phyloP scores from a whole-genome alignment of 2,113 vertebrate species.

The Zootoca vivipara region DNA sequence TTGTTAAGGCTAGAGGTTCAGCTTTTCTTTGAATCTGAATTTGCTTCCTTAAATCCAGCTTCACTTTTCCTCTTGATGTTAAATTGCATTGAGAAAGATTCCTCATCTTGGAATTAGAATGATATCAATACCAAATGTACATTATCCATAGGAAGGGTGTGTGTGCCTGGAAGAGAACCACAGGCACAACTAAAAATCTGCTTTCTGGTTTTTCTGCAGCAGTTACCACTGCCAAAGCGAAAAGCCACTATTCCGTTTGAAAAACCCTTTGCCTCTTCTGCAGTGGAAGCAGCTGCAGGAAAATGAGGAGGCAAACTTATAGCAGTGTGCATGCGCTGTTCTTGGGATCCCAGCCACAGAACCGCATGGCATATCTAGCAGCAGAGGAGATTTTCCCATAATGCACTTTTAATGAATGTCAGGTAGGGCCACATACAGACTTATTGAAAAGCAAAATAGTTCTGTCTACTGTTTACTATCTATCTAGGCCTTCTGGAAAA shows the following conservation, averaged over 20 bases:
- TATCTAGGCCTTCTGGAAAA: slow-evolving; percentile 2
- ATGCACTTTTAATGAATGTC: not conserved
- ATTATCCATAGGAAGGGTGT: not conserved
- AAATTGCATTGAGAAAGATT: not conserved
- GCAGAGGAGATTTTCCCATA: not conserved
- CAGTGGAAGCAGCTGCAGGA: not conserved
- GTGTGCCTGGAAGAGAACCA: not conserved
- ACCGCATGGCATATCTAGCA: not conserved
- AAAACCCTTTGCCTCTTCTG: not conserved
- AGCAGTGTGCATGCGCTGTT: not conserved
- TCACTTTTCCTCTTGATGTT: not conserved
- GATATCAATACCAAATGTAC: not conserved
- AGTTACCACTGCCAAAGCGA: not conserved
- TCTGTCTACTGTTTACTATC: not conserved
- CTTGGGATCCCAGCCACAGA: not conserved
- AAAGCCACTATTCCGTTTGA: not conserved
- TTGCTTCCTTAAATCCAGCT: not conserved
- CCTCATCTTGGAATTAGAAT: not conserved
- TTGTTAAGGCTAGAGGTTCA: not conserved
- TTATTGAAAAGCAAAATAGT: not conserved
- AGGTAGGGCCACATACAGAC: not conserved
- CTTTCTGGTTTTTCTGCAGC: not conserved
- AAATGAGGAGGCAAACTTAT: not conserved
- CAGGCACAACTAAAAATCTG: not conserved
- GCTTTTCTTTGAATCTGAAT: not conserved